A percentile compares a stretch with the other conserved stretches of the same genome.
Conservation (phyloP, 2,113 vertebrate species). For the Heterotilapia buettikoferi region DNA sequence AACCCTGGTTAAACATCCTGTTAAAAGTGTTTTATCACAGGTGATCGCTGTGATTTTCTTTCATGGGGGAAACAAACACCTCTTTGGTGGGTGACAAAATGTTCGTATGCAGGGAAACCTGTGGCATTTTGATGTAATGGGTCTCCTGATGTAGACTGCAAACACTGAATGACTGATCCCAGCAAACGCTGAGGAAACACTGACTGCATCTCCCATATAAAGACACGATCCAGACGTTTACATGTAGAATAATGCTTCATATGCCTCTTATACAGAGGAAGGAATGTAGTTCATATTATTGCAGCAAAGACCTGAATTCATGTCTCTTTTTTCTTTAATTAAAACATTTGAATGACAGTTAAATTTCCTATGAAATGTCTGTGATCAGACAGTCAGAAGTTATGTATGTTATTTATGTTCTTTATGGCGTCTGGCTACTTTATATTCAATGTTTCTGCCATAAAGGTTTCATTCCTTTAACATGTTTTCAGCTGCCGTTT, state of each 20-base stretch:
- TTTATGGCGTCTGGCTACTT: accelerated
- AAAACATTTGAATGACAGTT: not conserved
- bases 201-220: not conserved
- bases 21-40: not conserved
- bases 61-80: not conserved
- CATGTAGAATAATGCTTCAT: not conserved
- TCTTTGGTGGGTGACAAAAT: not conserved
- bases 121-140: not conserved
- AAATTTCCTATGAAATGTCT: accelerated
- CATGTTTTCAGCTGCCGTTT: accelerated
- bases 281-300: not conserved
- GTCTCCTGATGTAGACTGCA: not conserved
- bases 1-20: accelerated
- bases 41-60: not conserved
- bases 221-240: not conserved
- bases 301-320: not conserved
- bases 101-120: not conserved
- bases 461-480: not conserved
- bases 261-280: not conserved
- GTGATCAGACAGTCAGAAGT: not conserved
- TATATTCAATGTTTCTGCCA: not conserved
- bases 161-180: not conserved
- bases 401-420: accelerated
- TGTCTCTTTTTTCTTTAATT: not conserved
- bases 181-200: not conserved